A percentile compares a stretch with the other conserved stretches of the same genome.
phyloP scores from a whole-genome alignment of 2,888 invertebrate species.

The Agrilus cyanescens region DNA sequence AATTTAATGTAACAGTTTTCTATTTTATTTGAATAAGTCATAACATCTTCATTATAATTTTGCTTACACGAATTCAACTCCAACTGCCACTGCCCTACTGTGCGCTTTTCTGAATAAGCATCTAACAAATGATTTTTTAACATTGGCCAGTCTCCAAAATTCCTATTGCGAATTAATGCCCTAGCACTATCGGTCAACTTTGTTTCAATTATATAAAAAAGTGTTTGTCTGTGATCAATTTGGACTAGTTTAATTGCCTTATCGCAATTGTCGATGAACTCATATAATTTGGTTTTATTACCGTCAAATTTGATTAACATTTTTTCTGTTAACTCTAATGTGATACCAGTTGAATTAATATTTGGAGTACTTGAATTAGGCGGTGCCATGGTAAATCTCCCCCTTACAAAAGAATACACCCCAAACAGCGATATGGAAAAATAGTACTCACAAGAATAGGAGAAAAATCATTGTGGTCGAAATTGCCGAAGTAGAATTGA shows the following conservation, averaged over 20 bases:
- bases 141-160: conserved; percentile 13
- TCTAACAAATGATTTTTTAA: conserved; percentile 12
- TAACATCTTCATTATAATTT: conserved; percentile 16
- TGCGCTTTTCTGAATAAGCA: conserved; percentile 20
- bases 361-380: too few relatives aligned
- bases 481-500: too few relatives aligned
- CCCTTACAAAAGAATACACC: too few relatives aligned
- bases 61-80: conserved; percentile 21
- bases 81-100: conserved; percentile 22
- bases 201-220: conserved; percentile 14
- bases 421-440: too few relatives aligned
- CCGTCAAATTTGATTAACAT: conserved; percentile 13
- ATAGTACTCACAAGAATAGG: too few relatives aligned
- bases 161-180: conserved; percentile 13
- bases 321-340: too few relatives aligned
- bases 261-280: too few relatives aligned
- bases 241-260: conserved; percentile 8
- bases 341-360: too few relatives aligned
- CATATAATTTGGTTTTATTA: conserved; percentile 9
- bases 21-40: conserved; percentile 18
- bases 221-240: conserved; percentile 7
- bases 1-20: conserved; percentile 23
- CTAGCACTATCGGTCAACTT: conserved; percentile 15
- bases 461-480: too few relatives aligned
- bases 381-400: too few relatives aligned